Evolutionary conservation across 1,140 invertebrate genomes (phyloP), one percentile per base, ranked within the genome.

Genomic region (Lasioglossum albipes): DNA sequence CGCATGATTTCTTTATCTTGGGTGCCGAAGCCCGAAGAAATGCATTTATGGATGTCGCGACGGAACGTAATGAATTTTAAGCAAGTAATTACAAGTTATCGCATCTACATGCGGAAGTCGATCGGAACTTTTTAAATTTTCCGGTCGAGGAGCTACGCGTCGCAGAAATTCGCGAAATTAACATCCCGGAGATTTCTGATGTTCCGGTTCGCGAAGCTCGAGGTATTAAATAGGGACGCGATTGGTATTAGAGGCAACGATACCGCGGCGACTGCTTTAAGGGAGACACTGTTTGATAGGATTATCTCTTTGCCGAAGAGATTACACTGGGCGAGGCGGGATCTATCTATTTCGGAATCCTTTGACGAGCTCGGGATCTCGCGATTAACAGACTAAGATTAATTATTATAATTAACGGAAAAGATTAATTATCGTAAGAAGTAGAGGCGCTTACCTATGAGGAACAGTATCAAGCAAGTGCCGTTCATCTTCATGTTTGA

Each of bases 21-120:
- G 20, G 6, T 27, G 16, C 20, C 7, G 22, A 1, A 2, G 59
- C 7, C 31, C 36, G 49, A 87, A 61, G 59, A 45, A n/a, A 79
- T 86, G 77, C 75, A 86, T 90, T 88, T 90, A 90, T 90, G 85
- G 68, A 89, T 88, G 80, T 72, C 69, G 64, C 16, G 27, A 4
- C 12, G 22, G 13, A 52, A 75, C 45, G 20, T 82, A 81, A 89
- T 89, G 88, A 90, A 90, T 89, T 59, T 85, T 78, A 90, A 89
- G 84, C 69, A 83, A 86, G 84, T 86, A 89, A 90, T 90, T 88
- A 90, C 59, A 91, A 91, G 77, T 90, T 90, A 81, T 52, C 54
- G 41, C 12, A 41, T 42, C 45, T 64, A 62, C 42, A 82, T 75
- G 59, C 77, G 7, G 82, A 75, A 42, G 86, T 18, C 78, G 81